Conservation (phyloP, 2,113 vertebrate species). For the Scopus umbretta region DNA sequence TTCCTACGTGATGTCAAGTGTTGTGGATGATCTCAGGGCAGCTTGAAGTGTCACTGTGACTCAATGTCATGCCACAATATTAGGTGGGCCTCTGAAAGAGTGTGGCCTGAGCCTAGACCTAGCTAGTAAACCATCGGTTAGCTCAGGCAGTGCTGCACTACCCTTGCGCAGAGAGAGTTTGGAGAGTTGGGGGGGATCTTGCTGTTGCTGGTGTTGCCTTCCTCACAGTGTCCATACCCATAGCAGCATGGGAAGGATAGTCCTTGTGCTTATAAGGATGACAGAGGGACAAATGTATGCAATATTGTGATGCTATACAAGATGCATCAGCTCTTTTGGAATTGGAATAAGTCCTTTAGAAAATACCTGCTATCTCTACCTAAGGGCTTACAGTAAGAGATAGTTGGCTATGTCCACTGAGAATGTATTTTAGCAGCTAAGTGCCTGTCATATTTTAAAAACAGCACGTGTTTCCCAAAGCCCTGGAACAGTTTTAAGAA, state of each 20-base stretch:
- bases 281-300: not conserved
- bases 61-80: not conserved
- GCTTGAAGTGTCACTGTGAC: not conserved
- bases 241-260: not conserved
- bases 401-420: not conserved
- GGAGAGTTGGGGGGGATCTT: not conserved
- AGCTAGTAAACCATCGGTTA: not conserved
- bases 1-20: not conserved
- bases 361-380: not conserved
- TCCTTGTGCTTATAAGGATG: not conserved
- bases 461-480: not conserved
- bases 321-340: not conserved
- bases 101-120: not conserved
- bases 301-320: not conserved
- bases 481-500: not conserved
- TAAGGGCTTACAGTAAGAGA: not conserved
- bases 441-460: not conserved
- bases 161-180: not conserved
- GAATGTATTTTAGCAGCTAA: not conserved
- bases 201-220: not conserved
- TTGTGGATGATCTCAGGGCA: not conserved
- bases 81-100: not conserved
- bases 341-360: not conserved
- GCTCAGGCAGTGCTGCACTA: not conserved
- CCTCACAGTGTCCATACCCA: not conserved